Evolutionary conservation across 2,113 vertebrate genomes (phyloP), one percentile per base, ranked within the genome.

Genomic region (Cryptomyrus ogoouensis): DNA sequence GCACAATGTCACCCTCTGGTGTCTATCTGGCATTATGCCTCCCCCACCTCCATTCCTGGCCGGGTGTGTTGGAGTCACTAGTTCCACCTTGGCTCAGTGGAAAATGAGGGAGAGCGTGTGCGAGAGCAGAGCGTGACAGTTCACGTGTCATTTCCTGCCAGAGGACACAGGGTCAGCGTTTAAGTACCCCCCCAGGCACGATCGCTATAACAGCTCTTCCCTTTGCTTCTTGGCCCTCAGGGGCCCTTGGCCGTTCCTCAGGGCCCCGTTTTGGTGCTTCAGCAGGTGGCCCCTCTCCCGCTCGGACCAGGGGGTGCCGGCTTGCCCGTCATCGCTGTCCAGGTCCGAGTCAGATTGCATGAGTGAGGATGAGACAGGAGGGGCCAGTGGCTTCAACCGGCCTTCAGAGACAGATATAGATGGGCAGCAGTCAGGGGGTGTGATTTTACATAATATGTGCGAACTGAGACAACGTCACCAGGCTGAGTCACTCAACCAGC

Each of bases 341-440:
- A 99, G 94, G 80, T 99, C 98, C 0, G 98, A 99, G 93, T 99
- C 98, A 0, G 98, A 99, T 92, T 96, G 97, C 98, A 99, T 99
- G 94, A 99, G 96, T 90, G 98, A 98, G 0, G 97, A 99, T 91
- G 96, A 97, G 89, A 96, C 92, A 90, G 96, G 97, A n/a, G 93
- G 90, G 0, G 97, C 96, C 3, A 94, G 93, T 0, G 96, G 93
- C 94, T 99, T 99, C 91, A 97, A 92, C 7, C 97, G 98, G 89
- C 95, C 98, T 99, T 94, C 2, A 46, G 0, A 35, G 47, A 70
- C 44, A 84, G 8, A 44, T 47, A 74, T 12, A 70, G 42, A 31
- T 56, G 31, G 62, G n/a, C 31, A 80, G 35, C 74, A 42, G 35
- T 35, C 13, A 13, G 35, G 70, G 27, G 9, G 70, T 3, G 70